Conservation (phyloP, 2,888 invertebrate species). For the Spatulosminthurus flaviceps region DNA sequence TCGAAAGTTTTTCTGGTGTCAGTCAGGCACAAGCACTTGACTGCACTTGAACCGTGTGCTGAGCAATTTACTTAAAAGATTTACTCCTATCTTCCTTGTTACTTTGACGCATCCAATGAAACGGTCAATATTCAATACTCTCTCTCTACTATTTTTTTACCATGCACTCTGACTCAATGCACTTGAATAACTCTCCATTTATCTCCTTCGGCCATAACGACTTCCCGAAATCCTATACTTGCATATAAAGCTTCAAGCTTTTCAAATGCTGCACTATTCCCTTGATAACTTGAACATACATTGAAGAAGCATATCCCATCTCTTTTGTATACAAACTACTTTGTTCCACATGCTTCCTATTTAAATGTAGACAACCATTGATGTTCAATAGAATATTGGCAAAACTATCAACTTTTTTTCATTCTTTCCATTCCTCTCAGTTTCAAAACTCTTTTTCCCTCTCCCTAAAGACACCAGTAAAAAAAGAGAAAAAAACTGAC, state of each 20-base stretch:
- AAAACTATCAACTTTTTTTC: neutral
- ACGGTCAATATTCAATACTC: neutral
- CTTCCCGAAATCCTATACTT: neutral
- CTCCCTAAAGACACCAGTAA: neutral
- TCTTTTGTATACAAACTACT: neutral
- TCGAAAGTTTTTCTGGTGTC: slow-evolving; percentile 29
- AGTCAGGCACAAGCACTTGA: slow-evolving; percentile 37
- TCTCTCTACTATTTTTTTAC: neutral
- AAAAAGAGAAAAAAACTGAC: too few relatives aligned
- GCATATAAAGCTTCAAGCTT: too few relatives aligned
- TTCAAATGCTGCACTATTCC: too few relatives aligned
- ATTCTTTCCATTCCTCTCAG: neutral
- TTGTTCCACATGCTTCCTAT: too few relatives aligned
- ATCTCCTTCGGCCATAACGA: neutral
- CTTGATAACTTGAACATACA: too few relatives aligned
- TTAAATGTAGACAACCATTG: neutral
- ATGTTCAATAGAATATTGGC: slow-evolving; percentile 3
- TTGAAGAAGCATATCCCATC: too few relatives aligned
- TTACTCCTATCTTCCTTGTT: slow-evolving; percentile 18
- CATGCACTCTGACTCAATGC: slow-evolving; percentile 20
- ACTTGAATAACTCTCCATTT: slow-evolving; percentile 10
- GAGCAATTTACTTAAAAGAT: slow-evolving; percentile 43
- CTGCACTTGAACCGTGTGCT: slow-evolving; percentile 38
- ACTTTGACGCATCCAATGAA: slow-evolving; percentile 5
- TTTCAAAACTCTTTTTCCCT: neutral